A percentile compares a stretch with the other conserved stretches of the same genome.
Evolutionary conservation across 2,888 invertebrate species (phyloP).

Genomic region (Eurytoma adleriae): DNA sequence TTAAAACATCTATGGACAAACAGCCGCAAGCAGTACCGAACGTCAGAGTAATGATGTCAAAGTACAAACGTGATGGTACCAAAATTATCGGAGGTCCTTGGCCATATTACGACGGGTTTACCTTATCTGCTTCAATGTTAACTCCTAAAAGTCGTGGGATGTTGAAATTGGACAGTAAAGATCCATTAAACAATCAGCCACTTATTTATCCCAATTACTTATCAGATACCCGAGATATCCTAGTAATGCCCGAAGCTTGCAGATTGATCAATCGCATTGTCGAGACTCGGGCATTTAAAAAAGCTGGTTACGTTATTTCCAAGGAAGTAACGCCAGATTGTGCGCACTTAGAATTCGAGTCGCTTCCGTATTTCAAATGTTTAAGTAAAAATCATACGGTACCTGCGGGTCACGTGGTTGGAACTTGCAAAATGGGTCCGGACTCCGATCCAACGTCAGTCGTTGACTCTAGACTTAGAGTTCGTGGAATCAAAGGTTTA

Average conservation of each 20-base stretch:
- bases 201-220: slow-evolving; percentile 37
- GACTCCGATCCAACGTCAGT: slow-evolving; percentile 70
- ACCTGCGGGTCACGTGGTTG: slow-evolving; percentile 60
- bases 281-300: slow-evolving; percentile 13
- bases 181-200: slow-evolving; percentile 8
- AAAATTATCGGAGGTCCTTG: neutral
- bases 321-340: slow-evolving; percentile 81
- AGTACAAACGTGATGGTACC: neutral
- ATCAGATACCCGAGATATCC: slow-evolving; percentile 17
- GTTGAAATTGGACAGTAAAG: neutral
- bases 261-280: neutral
- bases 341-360: slow-evolving; percentile 24
- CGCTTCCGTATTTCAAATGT: slow-evolving; percentile 35
- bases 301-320: slow-evolving; percentile 65
- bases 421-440: slow-evolving; percentile 76
- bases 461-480: slow-evolving; percentile 72
- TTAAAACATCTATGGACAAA: neutral
- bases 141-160: neutral
- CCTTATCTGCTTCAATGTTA: neutral
- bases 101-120: neutral
- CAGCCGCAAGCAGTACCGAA: neutral
- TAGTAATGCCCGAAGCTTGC: neutral
- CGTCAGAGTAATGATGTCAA: neutral
- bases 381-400: slow-evolving; percentile 2
- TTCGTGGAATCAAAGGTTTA: slow-evolving; percentile 75